A percentile compares a stretch with the other conserved stretches of the same genome.
Evolutionary conservation across 2,888 invertebrate genomes (phyloP).

Genomic region (Plagodis dolabraria): DNA sequence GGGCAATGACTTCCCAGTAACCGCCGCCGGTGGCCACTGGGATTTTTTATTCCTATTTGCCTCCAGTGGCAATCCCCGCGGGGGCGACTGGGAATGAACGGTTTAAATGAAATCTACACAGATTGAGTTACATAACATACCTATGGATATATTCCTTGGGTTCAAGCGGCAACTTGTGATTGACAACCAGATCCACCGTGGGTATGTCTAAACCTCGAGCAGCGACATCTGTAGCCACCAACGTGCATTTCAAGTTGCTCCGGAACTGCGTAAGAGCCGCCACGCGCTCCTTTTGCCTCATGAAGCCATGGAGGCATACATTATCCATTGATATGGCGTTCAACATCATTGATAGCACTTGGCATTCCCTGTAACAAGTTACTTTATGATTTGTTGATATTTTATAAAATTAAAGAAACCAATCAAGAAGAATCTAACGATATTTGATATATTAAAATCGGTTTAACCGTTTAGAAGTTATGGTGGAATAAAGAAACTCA

Average conservation of each 20-base stretch:
- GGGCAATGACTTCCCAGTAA: no score
- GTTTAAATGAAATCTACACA: no score
- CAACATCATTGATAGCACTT: conserved; percentile 94
- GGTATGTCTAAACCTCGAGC: conserved; percentile 98
- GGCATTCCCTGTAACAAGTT: conserved; percentile 89
- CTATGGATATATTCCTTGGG: conserved; percentile 97
- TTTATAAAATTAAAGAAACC: no score
- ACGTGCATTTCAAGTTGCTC: conserved; percentile 93
- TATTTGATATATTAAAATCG: no score
- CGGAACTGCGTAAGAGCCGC: conserved; percentile 95
- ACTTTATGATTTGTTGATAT: neutral
- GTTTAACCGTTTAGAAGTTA: no score
- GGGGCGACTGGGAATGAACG: no score
- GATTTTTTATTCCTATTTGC: no score
- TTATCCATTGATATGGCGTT: conserved; percentile 95
- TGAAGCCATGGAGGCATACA: conserved; percentile 96
- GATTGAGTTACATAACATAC: conserved; percentile 42
- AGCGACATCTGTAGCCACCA: conserved; percentile 99
- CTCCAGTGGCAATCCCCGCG: no score
- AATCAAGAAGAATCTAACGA: no score
- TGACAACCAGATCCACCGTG: conserved; percentile 96
- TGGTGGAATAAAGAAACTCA: no score
- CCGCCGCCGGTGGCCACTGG: no score
- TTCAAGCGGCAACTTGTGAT: conserved; percentile 95
- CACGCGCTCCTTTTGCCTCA: conserved; percentile 94